phyloP scores from a whole-genome alignment of 2,113 vertebrate genomes.

The Cochlearius cochlearius region DNA sequence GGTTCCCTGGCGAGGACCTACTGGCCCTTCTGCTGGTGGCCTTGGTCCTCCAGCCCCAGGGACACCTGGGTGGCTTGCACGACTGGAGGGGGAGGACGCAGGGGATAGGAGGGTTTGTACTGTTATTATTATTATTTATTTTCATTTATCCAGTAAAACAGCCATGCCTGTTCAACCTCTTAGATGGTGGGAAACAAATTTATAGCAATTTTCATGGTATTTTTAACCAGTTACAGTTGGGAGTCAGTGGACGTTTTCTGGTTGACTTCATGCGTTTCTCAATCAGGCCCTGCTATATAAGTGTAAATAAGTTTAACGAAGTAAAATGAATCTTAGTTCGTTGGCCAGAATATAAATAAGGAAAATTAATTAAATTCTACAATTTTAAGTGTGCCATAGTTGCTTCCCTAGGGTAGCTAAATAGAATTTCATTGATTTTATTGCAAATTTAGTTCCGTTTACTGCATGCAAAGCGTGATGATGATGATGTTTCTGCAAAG shows the following conservation, averaged over 20 bases:
- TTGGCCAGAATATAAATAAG: constrained; percentile 12
- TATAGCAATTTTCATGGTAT: background rate
- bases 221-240: background rate
- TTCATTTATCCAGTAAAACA: background rate
- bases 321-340: background rate
- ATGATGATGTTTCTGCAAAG: fast-evolving
- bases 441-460: background rate
- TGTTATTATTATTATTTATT: background rate
- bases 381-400: background rate
- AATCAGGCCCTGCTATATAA: background rate
- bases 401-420: background rate
- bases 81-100: fast-evolving
- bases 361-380: constrained; percentile 10
- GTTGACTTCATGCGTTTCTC: background rate
- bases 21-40: background rate
- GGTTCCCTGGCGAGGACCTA: background rate
- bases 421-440: background rate
- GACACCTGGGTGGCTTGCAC: fast-evolving
- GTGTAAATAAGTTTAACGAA: background rate
- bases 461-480: fast-evolving
- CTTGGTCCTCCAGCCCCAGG: background rate
- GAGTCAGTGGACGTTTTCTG: background rate
- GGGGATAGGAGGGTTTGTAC: too few relatives aligned
- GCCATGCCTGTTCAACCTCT: background rate
- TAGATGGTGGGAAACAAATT: background rate